phyloP scores from a whole-genome alignment of 2,888 invertebrate species.

The Scaptomyza cyrtandrae region DNA sequence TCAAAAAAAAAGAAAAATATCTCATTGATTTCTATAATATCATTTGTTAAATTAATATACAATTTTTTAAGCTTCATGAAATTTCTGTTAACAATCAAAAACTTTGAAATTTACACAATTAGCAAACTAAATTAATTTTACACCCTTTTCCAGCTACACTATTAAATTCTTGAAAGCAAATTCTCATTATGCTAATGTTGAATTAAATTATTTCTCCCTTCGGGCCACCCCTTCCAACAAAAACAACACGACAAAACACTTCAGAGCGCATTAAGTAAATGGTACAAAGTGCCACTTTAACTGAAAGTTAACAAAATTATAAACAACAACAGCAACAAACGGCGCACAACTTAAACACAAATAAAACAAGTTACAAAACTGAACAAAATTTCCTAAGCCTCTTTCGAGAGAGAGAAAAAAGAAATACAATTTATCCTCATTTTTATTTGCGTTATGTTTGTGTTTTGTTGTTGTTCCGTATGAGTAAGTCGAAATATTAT shows the following conservation, averaged over 20 bases:
- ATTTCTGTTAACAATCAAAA: no score
- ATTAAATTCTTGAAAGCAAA: not conserved
- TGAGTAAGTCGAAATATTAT: conserved; percentile 28
- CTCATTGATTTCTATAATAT: no score
- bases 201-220: conserved; percentile 20
- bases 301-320: conserved; percentile 61
- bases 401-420: conserved; percentile 1
- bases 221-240: not conserved
- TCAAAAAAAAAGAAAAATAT: no score
- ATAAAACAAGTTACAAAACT: conserved; percentile 43
- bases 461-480: not conserved
- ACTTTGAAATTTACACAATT: not conserved
- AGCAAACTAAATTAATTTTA: not conserved
- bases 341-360: conserved; percentile 39
- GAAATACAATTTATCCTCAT: conserved; percentile 51
- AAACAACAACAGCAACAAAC: conserved; percentile 44
- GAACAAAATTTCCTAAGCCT: conserved; percentile 47
- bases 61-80: no score
- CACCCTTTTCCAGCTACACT: not conserved
- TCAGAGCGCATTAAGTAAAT: conserved; percentile 58
- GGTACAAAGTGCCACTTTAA: conserved; percentile 71
- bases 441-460: not conserved
- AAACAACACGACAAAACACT: conserved; percentile 25
- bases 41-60: no score
- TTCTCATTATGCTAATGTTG: conserved; percentile 24